Evolutionary conservation across 2,888 invertebrate genomes (phyloP), one percentile per base, ranked within the genome.

Genomic region (Melanostoma scalare): DNA sequence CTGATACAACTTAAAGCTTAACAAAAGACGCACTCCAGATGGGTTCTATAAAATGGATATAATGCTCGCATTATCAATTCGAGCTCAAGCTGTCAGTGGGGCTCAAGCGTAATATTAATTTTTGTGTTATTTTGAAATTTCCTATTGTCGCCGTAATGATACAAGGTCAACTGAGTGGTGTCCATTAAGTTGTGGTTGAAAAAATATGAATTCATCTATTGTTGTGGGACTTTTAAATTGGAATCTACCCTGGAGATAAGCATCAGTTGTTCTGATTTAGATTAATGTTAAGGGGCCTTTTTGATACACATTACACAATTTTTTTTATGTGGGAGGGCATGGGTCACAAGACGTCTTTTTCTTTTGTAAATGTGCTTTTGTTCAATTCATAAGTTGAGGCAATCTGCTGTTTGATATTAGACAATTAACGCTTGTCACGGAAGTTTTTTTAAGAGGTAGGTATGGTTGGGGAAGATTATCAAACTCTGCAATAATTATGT

Each of bases 81-180:
- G 55, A 38, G 38, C 10, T 4, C 20, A 8, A 36, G 9, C 44
- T n/a, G 44, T n/a, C 35, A 53, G 35, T 55, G 36, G 36, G 8
- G 36, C 9, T 42, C 50, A 30, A 38, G 44, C 63, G 63, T 40
- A 50, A 63, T 48, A 36, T 48, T 9, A 50, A 63, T 50, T 38
- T 63, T 31, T 63, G 50, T 46, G 61, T 35, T 61, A 36, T 46
- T 61, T 60, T 61, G 8, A 46, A 61, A 46, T 48, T 63, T 50
- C 50, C 50, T 50, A 50, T 31, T 63, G 50, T 63, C 10, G 48
- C 9, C 38, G 36, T 6, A n/a, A 38, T 48, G 48, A 50, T 31
- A n/a, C 63, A 63, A 63, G 63, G 63, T 63, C 63, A 63, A 50
- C 63, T 63, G 50, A 63, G 63, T 63, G 63, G 63, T 20, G 20